These are phyloP conservation scores for Apomyelois bistriatella DNA, from an alignment of 2,888 invertebrate species.

Conservation along the genomic window DNA sequence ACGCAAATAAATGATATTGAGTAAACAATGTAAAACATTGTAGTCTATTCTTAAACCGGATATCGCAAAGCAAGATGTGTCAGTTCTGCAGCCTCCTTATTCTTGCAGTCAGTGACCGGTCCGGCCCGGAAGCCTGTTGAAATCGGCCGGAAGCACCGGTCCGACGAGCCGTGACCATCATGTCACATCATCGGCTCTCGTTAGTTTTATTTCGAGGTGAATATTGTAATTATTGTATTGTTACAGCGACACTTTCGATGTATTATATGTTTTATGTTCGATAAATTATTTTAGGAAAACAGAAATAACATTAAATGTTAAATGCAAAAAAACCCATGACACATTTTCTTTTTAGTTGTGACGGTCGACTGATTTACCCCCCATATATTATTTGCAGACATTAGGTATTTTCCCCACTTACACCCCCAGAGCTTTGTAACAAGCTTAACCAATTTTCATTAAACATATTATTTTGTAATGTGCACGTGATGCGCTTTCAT, in stretches of 20 bases:
- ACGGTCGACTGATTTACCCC: too few species aligned
- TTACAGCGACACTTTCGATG: neutral
- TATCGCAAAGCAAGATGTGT: neutral
- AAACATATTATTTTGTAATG: too few species aligned
- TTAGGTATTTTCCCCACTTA: too few species aligned
- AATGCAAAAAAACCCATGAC: too few species aligned
- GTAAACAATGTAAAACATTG: too few species aligned
- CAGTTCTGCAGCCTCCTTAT: neutral
- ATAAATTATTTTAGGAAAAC: neutral
- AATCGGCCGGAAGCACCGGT: conserved; percentile 62
- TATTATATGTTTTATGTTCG: neutral
- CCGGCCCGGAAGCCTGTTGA: conserved; percentile 58
- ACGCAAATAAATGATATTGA: too few species aligned
- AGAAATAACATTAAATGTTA: neutral
- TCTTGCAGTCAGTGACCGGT: conserved; percentile 30
- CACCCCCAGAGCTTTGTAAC: too few species aligned
- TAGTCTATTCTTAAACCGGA: too few species aligned
- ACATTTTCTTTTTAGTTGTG: too few species aligned
- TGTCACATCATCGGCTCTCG: conserved; percentile 4
- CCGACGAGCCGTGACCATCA: conserved; percentile 48
- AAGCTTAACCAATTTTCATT: too few species aligned
- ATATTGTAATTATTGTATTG: conserved; percentile 5
- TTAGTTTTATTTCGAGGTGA: conserved; percentile 1
- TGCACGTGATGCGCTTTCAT: too few species aligned
- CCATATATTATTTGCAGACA: too few species aligned